Conservation (phyloP, 1,140 invertebrate genomes). For the Sinonovacula constricta region DNA sequence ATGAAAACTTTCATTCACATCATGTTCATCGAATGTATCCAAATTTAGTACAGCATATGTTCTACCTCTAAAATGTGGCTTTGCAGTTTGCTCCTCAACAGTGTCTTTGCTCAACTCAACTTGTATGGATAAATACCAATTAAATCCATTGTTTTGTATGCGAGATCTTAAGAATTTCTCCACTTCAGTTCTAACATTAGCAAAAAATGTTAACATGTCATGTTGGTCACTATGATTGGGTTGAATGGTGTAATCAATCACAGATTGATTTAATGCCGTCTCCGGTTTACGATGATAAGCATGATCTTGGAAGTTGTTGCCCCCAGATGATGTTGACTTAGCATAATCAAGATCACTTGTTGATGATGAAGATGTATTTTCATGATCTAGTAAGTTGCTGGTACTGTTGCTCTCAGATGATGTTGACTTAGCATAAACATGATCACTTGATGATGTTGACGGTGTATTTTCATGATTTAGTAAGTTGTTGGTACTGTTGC, state of each 20-base stretch:
- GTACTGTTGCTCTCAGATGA: background rate
- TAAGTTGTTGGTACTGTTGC: no score
- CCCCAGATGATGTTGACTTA: no score
- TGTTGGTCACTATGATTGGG: conserved; percentile 21
- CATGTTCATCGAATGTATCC: conserved; percentile 13
- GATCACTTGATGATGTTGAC: background rate
- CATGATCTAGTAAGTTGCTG: background rate
- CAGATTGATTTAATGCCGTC: conserved; percentile 4
- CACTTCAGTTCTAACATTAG: conserved; percentile 13
- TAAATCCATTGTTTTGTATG: conserved; percentile 15
- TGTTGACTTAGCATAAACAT: conserved; percentile 3
- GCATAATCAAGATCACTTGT: background rate
- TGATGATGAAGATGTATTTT: background rate
- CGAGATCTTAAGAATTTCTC: conserved; percentile 3
- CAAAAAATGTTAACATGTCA: conserved; percentile 35
- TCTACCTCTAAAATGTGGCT: conserved; percentile 21
- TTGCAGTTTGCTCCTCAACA: background rate
- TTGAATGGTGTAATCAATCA: conserved; percentile 20
- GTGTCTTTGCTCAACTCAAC: conserved; percentile 37
- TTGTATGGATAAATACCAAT: conserved; percentile 33
- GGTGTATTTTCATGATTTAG: no score
- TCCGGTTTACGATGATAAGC: no score
- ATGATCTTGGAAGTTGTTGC: no score
- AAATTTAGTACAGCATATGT: conserved; percentile 17
- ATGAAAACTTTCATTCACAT: conserved; percentile 16